Evolutionary conservation across 2,113 vertebrate species (phyloP).

Genomic region (Paralichthys olivaceus): DNA sequence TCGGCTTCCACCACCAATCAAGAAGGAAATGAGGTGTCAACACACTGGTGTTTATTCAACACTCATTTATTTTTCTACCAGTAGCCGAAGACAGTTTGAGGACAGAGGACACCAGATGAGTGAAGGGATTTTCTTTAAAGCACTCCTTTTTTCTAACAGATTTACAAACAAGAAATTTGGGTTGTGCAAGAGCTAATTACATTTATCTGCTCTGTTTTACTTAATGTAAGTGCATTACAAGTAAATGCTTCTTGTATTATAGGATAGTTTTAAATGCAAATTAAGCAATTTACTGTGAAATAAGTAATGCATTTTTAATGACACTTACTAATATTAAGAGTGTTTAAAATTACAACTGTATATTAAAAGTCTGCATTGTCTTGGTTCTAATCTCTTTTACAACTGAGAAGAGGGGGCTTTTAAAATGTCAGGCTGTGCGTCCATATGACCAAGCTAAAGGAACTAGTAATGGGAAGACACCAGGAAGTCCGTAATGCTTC

Average conservation of each 20-base stretch:
- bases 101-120: conserved; percentile 70
- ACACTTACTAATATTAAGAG: conserved; percentile 20
- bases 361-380: conserved; percentile 30
- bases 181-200: background rate
- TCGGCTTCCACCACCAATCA: conserved; percentile 80
- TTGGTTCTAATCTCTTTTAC: conserved; percentile 40
- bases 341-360: conserved; percentile 19
- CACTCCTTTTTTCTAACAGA: conserved; percentile 27
- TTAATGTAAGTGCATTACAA: background rate
- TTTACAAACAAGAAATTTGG: background rate
- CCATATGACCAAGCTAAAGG: conserved; percentile 62
- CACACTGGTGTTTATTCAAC: conserved; percentile 82
- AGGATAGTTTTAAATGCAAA: conserved; percentile 17
- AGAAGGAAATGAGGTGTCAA: conserved; percentile 87
- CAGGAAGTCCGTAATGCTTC: conserved; percentile 71
- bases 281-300: conserved; percentile 42
- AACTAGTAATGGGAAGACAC: conserved; percentile 71
- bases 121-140: conserved; percentile 41
- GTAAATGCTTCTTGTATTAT: conserved; percentile 13
- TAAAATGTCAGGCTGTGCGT: conserved; percentile 59
- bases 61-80: conserved; percentile 82
- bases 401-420: conserved; percentile 48
- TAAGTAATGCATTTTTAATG: conserved; percentile 32
- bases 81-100: conserved; percentile 66
- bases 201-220: background rate